A percentile compares a stretch with the other conserved stretches of the same genome.
Conservation (phyloP, 1,140 invertebrate genomes). For the Pogonomyrmex barbatus region DNA sequence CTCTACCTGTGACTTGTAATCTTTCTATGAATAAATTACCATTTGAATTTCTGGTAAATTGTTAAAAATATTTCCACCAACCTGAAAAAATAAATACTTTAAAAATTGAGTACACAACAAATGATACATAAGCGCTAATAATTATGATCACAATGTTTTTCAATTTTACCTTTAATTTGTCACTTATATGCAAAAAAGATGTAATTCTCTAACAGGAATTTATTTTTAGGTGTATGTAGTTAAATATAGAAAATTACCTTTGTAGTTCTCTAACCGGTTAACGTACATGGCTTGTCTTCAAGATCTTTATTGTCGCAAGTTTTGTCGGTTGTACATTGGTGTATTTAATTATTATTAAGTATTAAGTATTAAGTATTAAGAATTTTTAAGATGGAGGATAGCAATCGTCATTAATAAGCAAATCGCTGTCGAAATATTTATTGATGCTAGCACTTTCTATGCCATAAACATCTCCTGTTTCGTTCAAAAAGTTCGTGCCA, state of each 20-base stretch:
- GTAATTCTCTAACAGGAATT: not conserved
- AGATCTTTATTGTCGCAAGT: not conserved
- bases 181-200: too few species aligned
- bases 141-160: not conserved
- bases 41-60: slow-evolving; percentile 66
- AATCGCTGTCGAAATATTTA: slow-evolving; percentile 62
- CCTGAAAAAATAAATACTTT: slow-evolving; percentile 45
- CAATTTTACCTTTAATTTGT: not conserved
- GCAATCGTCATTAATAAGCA: slow-evolving; percentile 82
- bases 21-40: not conserved
- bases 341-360: too few species aligned
- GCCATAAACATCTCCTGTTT: slow-evolving; percentile 53
- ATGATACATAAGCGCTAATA: not conserved
- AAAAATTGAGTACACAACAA: too few species aligned
- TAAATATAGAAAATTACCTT: slow-evolving; percentile 4
- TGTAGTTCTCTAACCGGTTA: slow-evolving; percentile 83
- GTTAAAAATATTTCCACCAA: slow-evolving; percentile 29
- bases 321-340: slow-evolving; percentile 68
- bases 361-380: too few species aligned
- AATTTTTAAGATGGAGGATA: slow-evolving; percentile 76
- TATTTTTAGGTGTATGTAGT: not conserved
- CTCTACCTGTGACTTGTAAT: not conserved
- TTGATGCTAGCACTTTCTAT: slow-evolving; percentile 75
- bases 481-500: slow-evolving; percentile 39
- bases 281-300: slow-evolving; percentile 10